Percentiles rank a stretch among this genome's conserved stretches.
Evolutionary conservation across 92 coral and sea anemone species (phyloP).

Genomic region (Virgularia gustaviana): DNA sequence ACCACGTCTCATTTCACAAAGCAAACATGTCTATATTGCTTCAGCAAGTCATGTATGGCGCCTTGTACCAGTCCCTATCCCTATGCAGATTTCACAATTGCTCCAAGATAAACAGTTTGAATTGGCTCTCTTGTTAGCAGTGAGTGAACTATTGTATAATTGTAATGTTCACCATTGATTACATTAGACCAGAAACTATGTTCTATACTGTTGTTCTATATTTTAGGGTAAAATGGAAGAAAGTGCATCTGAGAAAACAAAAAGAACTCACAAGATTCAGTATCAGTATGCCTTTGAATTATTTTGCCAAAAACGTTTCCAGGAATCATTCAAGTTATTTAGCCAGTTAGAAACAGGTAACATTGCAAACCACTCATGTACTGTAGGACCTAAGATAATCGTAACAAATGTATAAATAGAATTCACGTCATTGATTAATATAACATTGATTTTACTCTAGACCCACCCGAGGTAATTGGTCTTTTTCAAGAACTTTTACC

Average conservation of each 20-base stretch:
- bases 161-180: too few species aligned
- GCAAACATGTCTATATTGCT: conserved; percentile 83
- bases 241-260: conserved; percentile 68
- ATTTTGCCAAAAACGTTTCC: conserved; percentile 95
- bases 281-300: conserved; percentile 91
- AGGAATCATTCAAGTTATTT: conserved; percentile 88
- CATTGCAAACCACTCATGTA: background rate
- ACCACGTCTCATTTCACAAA: conserved; percentile 73
- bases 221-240: conserved; percentile 82
- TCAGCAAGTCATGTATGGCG: conserved; percentile 93
- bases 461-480: conserved; percentile 94
- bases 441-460: conserved; percentile 44
- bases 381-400: background rate
- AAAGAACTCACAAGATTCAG: conserved; percentile 79
- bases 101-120: conserved; percentile 90
- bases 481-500: conserved; percentile 90
- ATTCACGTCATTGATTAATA: too few species aligned
- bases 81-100: conserved; percentile 94
- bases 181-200: too few species aligned
- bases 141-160: conserved; percentile 60
- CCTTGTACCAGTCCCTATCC: conserved; percentile 88
- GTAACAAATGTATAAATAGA: too few species aligned
- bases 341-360: conserved; percentile 83
- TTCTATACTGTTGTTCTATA: background rate
- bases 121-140: conserved; percentile 91